Base-by-base conservation (phyloP, 1,140 invertebrate species). In the Drosophila lini region DNA sequence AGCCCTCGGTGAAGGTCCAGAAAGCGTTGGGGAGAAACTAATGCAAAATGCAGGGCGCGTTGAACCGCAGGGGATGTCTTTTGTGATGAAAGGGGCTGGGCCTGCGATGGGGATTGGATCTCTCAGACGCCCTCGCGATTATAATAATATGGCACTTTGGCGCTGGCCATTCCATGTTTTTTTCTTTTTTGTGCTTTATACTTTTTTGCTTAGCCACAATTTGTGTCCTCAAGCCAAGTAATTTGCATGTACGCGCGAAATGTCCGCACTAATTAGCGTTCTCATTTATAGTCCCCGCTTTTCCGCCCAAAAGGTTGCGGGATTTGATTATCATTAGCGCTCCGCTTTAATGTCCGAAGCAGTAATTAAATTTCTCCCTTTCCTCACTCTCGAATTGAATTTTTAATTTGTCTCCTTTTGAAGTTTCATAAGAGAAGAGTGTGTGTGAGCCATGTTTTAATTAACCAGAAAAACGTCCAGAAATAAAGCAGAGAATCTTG, bases 181-280 rank as follows among this genome's bases (percentile, higher is more conserved):
- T 42, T 60, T 63, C 48, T 31, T 7, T n/a, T 52, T 2, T 6
- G 4, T 44, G 22, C 52, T 41, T 31, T 25, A 28, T 22, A 36
- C 32, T 38, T 40, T 42, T 59, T 59, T 58, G 52, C 11, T 36
- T 61, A 67, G 61, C 76, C 76, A 73, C 81, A 83, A 59, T 80
- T 80, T 53, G 58, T 82, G 77, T 88, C 83, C 84, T 65, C 58
- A 63, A 81, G 84, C 84, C 65, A 89, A 89, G 84, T 88, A 89
- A 88, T 88, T 89, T 90, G 85, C 84, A 78, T 89, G 78, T 75
- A 74, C 81, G 74, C 78, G 67, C 65, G 69, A 80, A 88, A 81
- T 90, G 77, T 84, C 70, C 63, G 74, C 71, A 89, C 73, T 91
- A 90, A 90, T 91, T 90, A 91, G 81, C 77, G 71, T 80, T 79